Evolutionary conservation across 2,888 invertebrate genomes (phyloP).

Genomic region (Isoperla grammatica): DNA sequence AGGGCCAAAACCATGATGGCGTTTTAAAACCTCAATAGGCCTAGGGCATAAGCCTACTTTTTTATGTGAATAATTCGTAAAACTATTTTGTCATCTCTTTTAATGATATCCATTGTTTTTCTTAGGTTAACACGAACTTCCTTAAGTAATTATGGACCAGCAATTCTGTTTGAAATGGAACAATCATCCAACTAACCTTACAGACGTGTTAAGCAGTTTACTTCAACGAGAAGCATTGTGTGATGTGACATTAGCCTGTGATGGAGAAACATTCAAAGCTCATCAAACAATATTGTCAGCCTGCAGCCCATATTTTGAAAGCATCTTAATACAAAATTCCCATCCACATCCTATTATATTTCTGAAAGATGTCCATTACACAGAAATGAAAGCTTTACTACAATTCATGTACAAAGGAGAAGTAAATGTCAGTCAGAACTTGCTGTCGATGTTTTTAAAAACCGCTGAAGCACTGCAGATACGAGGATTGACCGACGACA

Average conservation of each 20-base stretch:
- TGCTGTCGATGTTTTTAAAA: constrained; percentile 84
- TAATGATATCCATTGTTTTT: constrained; percentile 23
- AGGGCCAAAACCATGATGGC: no score
- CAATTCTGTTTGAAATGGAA: constrained; percentile 94
- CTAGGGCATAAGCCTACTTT: constrained; percentile 21
- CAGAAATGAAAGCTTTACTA: constrained; percentile 82
- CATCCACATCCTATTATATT: constrained; percentile 91
- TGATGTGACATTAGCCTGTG: constrained; percentile 89
- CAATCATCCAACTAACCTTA: constrained; percentile 87
- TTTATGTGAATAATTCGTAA: constrained; percentile 44
- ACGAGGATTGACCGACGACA: constrained; percentile 82
- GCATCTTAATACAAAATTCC: constrained; percentile 79
- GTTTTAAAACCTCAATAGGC: background rate
- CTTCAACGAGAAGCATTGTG: constrained; percentile 84
- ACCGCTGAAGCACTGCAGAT: constrained; percentile 89
- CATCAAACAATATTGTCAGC: constrained; percentile 91
- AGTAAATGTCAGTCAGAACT: constrained; percentile 87
- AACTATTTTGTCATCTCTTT: background rate
- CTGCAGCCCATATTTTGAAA: constrained; percentile 92
- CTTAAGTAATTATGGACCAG: constrained; percentile 46
- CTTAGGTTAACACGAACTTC: constrained; percentile 21
- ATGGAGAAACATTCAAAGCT: constrained; percentile 69
- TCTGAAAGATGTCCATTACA: constrained; percentile 84
- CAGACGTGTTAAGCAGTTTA: constrained; percentile 82
- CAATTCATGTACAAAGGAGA: constrained; percentile 92